These are phyloP conservation scores for Calonectris borealis DNA, from an alignment of 2,113 vertebrate species.

Conservation along the genomic window DNA sequence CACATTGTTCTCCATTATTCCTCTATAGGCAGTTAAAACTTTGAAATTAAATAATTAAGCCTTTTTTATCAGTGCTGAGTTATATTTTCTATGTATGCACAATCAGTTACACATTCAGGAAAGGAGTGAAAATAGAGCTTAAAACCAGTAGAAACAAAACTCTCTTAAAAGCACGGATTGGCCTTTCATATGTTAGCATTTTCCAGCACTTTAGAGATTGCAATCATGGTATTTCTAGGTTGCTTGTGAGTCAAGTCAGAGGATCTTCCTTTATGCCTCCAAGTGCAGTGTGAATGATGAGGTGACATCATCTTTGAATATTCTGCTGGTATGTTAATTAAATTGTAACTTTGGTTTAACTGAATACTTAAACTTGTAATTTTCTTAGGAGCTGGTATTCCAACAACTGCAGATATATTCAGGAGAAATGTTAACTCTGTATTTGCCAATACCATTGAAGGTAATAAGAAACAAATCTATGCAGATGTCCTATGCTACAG, in stretches of 20 bases:
- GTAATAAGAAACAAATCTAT: conserved; percentile 56
- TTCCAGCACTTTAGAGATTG: background rate
- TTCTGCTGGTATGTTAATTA: background rate
- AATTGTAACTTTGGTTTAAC: conserved; percentile 5
- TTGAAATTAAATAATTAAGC: background rate
- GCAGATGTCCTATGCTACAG: conserved; percentile 7
- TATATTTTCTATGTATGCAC: background rate
- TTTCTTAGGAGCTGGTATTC: background rate
- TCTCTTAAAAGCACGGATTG: background rate
- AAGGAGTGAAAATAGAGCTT: background rate
- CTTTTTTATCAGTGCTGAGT: background rate
- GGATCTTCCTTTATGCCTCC: background rate
- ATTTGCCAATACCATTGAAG: conserved; percentile 42
- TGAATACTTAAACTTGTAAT: background rate
- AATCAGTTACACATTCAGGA: background rate
- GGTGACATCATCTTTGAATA: background rate
- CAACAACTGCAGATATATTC: background rate
- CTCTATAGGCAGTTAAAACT: background rate
- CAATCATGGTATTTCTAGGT: background rate
- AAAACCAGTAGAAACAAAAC: background rate
- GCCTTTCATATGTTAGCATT: background rate
- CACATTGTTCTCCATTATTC: background rate
- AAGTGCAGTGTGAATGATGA: background rate
- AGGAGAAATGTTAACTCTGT: conserved; percentile 57
- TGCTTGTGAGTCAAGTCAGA: background rate